Base-by-base conservation (phyloP, 2,888 invertebrate species). In the Tethea ocularis region DNA sequence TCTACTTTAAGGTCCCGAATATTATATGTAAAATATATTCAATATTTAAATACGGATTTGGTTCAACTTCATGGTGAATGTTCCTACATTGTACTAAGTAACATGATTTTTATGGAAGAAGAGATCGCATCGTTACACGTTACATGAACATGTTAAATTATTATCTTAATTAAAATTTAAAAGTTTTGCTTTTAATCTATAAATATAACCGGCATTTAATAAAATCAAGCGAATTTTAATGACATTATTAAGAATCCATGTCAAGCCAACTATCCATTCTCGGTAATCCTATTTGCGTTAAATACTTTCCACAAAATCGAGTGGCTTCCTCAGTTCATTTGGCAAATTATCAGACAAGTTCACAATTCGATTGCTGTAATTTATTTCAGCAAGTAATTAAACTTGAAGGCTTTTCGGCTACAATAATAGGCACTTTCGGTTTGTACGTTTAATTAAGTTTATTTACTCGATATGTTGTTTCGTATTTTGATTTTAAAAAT, bases 281-380 rank as follows among this genome's bases (percentile, higher is more conserved):
- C 15, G 46, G 46, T 46, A 68, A 73, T 71, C 72, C 70, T 72
- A 74, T 74, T 76, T 72, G 64, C 64, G 67, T 71, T 71, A 72
- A 71, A 72, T 67, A 69, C 67, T 72, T 71, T 70, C 67, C 60
- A 64, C 69, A 71, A 66, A 65, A 59, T 69, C 72, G 66, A 56
- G 58, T 65, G 60, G 59, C 61, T 59, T 64, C 60, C 60, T 64
- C 60, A 56, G 59, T 17, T 54, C 56, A 58, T 51, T 58, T 36
- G 46, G 54, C 67, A 51, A 55, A 51, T 23, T 59, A 55, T 51
- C 51, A 46, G 23, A 20, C 36, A 52, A 58, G 52, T 41, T 58
- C 46, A 46, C 46, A 53, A 46, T 46, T 46, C 46, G 46, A 46
- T 46, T 20, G 0, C 46, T 20, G 20, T 46, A 46, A 55, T 55